Conservation (phyloP, 2,888 invertebrate genomes). For the Drosophila lutescens region DNA sequence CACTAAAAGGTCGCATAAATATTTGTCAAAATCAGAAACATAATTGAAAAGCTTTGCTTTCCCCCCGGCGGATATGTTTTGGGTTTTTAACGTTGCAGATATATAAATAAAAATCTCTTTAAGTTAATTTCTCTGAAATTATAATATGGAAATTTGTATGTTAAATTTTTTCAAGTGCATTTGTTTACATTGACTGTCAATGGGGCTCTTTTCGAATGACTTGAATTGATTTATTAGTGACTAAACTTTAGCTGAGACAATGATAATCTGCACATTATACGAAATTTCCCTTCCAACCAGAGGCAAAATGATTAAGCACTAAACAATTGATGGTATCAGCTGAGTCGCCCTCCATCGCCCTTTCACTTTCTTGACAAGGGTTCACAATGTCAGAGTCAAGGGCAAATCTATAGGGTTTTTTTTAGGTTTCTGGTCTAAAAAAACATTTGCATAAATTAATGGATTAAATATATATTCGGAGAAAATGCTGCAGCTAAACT, state of each 20-base stretch:
- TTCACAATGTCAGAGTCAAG: conserved; percentile 20
- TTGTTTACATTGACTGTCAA: conserved; percentile 9
- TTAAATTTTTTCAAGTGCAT: background rate
- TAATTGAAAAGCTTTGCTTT: conserved; percentile 6
- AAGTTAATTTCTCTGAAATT: background rate
- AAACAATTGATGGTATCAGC: conserved; percentile 40
- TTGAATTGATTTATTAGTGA: conserved; percentile 37
- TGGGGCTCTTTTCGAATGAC: background rate
- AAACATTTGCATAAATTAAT: background rate
- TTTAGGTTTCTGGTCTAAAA: background rate
- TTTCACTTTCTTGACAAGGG: conserved; percentile 35
- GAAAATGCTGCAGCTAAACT: background rate
- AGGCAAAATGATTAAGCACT: conserved; percentile 37
- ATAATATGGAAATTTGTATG: background rate
- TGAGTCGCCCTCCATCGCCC: conserved; percentile 1
- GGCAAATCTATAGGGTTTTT: conserved; percentile 4
- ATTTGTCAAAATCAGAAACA: conserved; percentile 22
- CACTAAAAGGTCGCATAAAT: conserved; percentile 12
- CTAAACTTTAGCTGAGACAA: conserved; percentile 18
- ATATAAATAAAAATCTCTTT: background rate
- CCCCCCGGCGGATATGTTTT: conserved; percentile 1
- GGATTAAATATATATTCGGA: background rate
- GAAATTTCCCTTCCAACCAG: conserved; percentile 7
- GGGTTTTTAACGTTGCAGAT: background rate
- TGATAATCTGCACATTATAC: conserved; percentile 39